These are phyloP conservation scores for Cheilosia soror DNA, from an alignment of 2,888 invertebrate species.

Conservation along the genomic window DNA sequence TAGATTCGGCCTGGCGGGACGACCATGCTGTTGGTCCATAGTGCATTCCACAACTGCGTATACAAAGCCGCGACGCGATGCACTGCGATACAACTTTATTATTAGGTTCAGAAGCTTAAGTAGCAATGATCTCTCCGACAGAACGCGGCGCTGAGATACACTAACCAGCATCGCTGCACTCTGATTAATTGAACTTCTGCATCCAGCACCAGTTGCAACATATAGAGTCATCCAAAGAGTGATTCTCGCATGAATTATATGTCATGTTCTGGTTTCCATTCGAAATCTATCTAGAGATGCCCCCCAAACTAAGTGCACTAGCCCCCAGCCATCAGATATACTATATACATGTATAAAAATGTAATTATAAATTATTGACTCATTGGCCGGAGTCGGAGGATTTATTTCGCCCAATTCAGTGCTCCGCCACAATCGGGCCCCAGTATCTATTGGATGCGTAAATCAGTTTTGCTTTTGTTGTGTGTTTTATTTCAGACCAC, in stretches of 20 bases:
- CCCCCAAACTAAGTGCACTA: constrained; percentile 13
- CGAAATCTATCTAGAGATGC: constrained; percentile 59
- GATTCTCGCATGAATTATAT: constrained; percentile 51
- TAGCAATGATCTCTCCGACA: constrained; percentile 63
- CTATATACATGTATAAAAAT: constrained; percentile 41
- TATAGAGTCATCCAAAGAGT: constrained; percentile 5
- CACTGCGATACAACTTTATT: constrained; percentile 65
- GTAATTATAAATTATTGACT: constrained; percentile 75
- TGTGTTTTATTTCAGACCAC: constrained; percentile 50
- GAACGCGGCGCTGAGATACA: constrained; percentile 24
- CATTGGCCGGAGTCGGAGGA: constrained; percentile 72
- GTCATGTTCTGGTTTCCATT: constrained; percentile 64
- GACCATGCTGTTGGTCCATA: constrained; percentile 7
- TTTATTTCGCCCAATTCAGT: constrained; percentile 61
- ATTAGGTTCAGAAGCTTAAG: constrained; percentile 71
- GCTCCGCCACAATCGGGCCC: constrained; percentile 29
- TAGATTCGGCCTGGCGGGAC: constrained; percentile 54
- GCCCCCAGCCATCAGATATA: constrained; percentile 34
- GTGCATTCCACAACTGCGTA: constrained; percentile 41
- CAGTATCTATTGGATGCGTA: constrained; percentile 65
- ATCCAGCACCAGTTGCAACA: not conserved
- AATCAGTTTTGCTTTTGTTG: constrained; percentile 47
- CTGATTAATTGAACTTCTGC: constrained; percentile 59
- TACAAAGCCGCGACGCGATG: constrained; percentile 49
- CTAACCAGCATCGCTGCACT: constrained; percentile 41